A percentile compares a stretch with the other conserved stretches of the same genome.
These are phyloP conservation scores for Allacma fusca DNA, from an alignment of 2,888 invertebrate genomes.

Conservation along the genomic window DNA sequence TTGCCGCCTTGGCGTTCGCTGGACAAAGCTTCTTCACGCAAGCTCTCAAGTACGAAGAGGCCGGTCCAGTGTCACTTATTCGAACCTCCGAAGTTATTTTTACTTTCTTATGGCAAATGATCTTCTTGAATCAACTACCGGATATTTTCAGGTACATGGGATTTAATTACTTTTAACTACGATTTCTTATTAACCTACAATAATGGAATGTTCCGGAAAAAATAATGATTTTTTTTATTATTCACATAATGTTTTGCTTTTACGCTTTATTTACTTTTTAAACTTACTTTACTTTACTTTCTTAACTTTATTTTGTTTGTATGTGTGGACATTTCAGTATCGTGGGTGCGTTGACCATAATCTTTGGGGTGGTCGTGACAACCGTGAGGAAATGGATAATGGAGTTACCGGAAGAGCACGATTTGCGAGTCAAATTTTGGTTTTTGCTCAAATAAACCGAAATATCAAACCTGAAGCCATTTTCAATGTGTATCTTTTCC, in stretches of 20 bases:
- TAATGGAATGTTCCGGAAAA: conserved; percentile 54
- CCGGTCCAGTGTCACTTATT: no score
- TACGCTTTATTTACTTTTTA: background rate
- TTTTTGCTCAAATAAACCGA: conserved; percentile 43
- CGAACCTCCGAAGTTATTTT: no score
- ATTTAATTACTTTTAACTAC: no score
- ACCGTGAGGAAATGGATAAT: conserved; percentile 54
- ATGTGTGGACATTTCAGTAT: no score
- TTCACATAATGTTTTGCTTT: no score
- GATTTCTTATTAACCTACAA: conserved; percentile 55
- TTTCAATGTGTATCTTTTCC: background rate
- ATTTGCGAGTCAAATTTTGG: conserved; percentile 40
- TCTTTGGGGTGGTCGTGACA: conserved; percentile 50
- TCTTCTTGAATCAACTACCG: no score
- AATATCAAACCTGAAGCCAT: background rate
- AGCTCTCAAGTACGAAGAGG: no score
- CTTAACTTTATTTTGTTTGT: background rate
- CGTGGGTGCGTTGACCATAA: conserved; percentile 51
- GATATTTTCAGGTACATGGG: no score
- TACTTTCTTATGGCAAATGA: no score
- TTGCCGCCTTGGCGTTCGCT: no score
- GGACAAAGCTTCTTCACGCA: no score
- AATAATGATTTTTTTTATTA: no score
- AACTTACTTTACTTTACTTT: background rate
- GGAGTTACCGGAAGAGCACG: conserved; percentile 52